A percentile compares a stretch with the other conserved stretches of the same genome.
phyloP scores from a whole-genome alignment of 2,888 invertebrate genomes.

The Emmelina monodactyla region DNA sequence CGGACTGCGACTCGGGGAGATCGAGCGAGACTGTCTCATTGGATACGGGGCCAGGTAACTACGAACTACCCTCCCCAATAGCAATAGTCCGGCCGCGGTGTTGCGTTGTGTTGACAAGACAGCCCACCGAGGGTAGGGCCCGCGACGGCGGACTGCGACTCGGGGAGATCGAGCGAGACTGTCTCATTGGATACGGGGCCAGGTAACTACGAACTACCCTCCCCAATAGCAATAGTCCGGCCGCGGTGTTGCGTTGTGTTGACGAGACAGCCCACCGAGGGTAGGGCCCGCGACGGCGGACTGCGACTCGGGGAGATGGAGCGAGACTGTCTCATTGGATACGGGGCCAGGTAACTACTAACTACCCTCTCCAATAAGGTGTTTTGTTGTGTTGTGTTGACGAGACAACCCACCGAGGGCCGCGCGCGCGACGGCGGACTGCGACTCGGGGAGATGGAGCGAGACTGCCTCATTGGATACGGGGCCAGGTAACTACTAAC shows the following conservation, averaged over 20 bases:
- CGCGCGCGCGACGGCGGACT: conserved; percentile 94
- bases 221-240: too few species aligned
- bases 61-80: too few species aligned
- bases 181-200: conserved; percentile 97
- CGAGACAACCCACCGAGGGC: conserved; percentile 98
- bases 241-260: conserved; percentile 94
- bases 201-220: too few species aligned
- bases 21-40: conserved; percentile 99
- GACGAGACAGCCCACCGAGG: conserved; percentile 98
- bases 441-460: conserved; percentile 98
- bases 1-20: conserved; percentile 96
- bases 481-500: conserved; percentile 90
- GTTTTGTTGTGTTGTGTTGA: conserved; percentile 94
- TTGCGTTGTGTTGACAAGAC: conserved; percentile 94
- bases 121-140: conserved; percentile 97
- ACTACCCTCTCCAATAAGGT: too few species aligned
- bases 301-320: conserved; percentile 99
- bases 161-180: conserved; percentile 99
- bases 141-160: conserved; percentile 95
- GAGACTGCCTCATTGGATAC: conserved; percentile 98
- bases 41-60: conserved; percentile 93
- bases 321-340: conserved; percentile 97
- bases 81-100: too few species aligned
- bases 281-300: conserved; percentile 94
- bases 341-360: conserved; percentile 91